Evolutionary conservation across 1,140 invertebrate genomes (phyloP).

Genomic region (Tetramorium parvispinum): DNA sequence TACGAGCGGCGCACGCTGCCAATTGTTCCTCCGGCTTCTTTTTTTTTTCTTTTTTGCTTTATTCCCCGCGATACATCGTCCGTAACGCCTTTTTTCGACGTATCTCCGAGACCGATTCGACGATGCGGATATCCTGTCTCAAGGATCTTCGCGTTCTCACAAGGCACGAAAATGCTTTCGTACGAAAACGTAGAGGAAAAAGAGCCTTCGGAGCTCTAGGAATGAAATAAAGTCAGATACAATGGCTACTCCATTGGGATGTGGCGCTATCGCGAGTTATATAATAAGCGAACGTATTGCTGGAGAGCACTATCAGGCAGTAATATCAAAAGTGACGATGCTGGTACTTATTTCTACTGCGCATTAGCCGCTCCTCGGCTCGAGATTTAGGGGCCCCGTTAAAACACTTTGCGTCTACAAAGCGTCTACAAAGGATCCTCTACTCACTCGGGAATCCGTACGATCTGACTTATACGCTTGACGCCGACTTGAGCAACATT

Average conservation of each 20-base stretch:
- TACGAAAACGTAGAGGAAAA: background rate
- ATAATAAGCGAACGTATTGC: background rate
- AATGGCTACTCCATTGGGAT: background rate
- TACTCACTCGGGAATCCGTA: background rate
- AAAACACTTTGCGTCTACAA: background rate
- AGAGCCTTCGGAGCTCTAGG: background rate
- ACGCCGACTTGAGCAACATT: background rate
- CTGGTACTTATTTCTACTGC: background rate
- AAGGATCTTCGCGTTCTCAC: constrained; percentile 13
- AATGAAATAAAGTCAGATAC: background rate
- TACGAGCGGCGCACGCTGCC: constrained; percentile 17
- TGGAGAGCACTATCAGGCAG: background rate
- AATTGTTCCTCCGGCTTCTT: constrained; percentile 31
- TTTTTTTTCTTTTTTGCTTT: constrained; percentile 8
- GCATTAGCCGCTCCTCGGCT: background rate
- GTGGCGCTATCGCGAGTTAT: background rate
- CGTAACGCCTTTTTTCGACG: constrained; percentile 39
- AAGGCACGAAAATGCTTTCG: background rate
- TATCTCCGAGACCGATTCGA: background rate
- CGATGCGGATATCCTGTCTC: constrained; percentile 43
- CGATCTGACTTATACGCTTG: background rate
- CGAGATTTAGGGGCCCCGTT: background rate
- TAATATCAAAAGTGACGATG: background rate
- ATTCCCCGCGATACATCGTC: constrained; percentile 13
- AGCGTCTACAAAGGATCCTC: background rate